Conservation (phyloP, 2,888 invertebrate species). For the Busseola fusca region DNA sequence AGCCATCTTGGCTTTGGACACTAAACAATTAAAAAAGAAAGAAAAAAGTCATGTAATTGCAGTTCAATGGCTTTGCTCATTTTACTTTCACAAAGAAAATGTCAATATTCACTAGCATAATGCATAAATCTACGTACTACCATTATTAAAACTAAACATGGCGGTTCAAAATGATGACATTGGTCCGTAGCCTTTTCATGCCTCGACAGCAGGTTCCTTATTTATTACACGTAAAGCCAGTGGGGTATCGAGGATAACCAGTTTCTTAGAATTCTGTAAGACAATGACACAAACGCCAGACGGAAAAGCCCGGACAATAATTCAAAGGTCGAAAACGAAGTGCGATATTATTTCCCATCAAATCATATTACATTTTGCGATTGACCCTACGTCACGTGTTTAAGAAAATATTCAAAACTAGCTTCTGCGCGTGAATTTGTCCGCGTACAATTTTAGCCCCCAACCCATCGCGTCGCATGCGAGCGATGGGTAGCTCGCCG, state of each 20-base stretch:
- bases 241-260: neutral
- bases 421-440: no score
- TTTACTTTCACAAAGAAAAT: neutral
- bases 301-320: neutral
- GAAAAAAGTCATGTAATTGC: no score
- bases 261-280: neutral
- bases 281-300: neutral
- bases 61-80: neutral
- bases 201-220: no score
- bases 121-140: neutral
- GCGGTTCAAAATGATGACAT: neutral
- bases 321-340: slow-evolving; percentile 3
- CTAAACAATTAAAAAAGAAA: no score
- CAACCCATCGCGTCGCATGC: no score
- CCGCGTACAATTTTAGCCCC: no score
- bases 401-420: neutral
- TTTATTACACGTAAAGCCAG: neutral
- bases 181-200: neutral
- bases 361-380: neutral
- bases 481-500: no score
- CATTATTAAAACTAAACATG: neutral
- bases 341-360: neutral
- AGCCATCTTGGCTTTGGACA: no score
- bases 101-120: neutral
- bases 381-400: neutral